Percentiles rank a stretch among this genome's conserved stretches.
Evolutionary conservation across 2,113 vertebrate genomes (phyloP).

Genomic region (Lonchura striata): DNA sequence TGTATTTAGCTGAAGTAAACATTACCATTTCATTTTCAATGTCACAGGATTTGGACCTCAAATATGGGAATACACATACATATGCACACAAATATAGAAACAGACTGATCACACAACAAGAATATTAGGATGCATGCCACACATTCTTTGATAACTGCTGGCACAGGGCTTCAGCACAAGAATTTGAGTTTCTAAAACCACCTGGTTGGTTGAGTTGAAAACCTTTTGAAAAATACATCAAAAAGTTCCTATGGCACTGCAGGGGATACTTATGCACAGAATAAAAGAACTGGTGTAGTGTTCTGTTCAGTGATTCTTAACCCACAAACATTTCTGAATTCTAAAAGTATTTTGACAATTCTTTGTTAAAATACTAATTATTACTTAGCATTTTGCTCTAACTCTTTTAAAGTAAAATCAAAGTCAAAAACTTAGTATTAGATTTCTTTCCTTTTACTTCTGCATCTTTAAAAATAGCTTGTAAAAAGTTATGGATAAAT

Average conservation of each 20-base stretch:
- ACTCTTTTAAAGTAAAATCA: not conserved
- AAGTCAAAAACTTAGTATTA: not conserved
- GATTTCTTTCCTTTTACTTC: not conserved
- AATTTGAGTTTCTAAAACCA: slow-evolving; percentile 42
- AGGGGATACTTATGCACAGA: slow-evolving; percentile 7
- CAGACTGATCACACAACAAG: not conserved
- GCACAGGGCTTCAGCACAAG: not conserved
- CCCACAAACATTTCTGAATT: slow-evolving; percentile 9
- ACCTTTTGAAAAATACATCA: slow-evolving; percentile 68
- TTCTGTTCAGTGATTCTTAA: slow-evolving; percentile 38
- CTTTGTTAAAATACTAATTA: not conserved
- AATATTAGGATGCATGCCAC: slow-evolving; percentile 2
- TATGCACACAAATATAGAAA: not conserved
- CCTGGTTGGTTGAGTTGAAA: slow-evolving; percentile 51
- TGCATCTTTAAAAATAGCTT: slow-evolving; percentile 15
- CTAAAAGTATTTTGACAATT: slow-evolving; percentile 20
- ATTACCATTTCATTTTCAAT: not conserved
- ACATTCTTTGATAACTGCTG: slow-evolving; percentile 37
- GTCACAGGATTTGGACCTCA: not conserved
- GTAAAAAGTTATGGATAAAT: not conserved
- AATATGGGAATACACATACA: not conserved
- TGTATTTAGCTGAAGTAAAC: not conserved
- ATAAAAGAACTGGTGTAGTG: slow-evolving; percentile 34
- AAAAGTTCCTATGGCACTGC: slow-evolving; percentile 31
- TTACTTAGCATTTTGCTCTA: not conserved